Evolutionary conservation across 2,113 vertebrate genomes (phyloP).

Genomic region (Rhineura floridana): DNA sequence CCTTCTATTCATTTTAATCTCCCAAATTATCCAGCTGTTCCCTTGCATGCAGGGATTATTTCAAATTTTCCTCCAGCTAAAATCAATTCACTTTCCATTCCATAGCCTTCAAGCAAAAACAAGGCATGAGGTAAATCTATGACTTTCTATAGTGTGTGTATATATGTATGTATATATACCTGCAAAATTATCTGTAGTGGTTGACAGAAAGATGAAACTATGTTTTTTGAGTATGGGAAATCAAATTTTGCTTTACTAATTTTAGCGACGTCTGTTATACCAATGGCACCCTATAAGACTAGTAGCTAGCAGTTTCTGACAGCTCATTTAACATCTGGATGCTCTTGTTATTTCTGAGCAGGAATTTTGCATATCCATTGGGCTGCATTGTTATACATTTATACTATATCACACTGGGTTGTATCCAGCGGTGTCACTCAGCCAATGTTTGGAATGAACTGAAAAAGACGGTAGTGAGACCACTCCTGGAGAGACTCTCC

Average conservation of each 20-base stretch:
- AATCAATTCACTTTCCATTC: not conserved
- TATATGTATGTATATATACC: not conserved
- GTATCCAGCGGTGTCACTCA: too few relatives aligned
- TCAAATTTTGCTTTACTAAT: constrained; percentile 38
- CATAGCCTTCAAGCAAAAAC: not conserved
- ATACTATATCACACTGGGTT: too few relatives aligned
- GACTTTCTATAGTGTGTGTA: too few relatives aligned
- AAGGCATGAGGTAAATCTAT: not conserved
- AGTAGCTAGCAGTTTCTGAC: constrained; percentile 28
- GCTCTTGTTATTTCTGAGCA: constrained; percentile 29
- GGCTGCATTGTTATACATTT: too few relatives aligned
- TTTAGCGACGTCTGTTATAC: constrained; percentile 46
- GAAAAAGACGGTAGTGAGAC: too few relatives aligned
- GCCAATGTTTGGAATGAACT: too few relatives aligned
- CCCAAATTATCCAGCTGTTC: not conserved
- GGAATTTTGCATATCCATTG: too few relatives aligned
- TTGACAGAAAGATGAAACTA: not conserved
- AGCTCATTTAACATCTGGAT: constrained; percentile 55
- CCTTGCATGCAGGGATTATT: not conserved
- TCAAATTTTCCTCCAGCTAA: not conserved
- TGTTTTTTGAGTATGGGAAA: constrained; percentile 23
- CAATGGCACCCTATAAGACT: not conserved
- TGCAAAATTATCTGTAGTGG: not conserved
- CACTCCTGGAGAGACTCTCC: too few relatives aligned
- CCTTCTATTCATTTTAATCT: not conserved